A percentile compares a stretch with the other conserved stretches of the same genome.
Evolutionary conservation across 2,113 vertebrate species (phyloP).

Genomic region (Podiceps cristatus): DNA sequence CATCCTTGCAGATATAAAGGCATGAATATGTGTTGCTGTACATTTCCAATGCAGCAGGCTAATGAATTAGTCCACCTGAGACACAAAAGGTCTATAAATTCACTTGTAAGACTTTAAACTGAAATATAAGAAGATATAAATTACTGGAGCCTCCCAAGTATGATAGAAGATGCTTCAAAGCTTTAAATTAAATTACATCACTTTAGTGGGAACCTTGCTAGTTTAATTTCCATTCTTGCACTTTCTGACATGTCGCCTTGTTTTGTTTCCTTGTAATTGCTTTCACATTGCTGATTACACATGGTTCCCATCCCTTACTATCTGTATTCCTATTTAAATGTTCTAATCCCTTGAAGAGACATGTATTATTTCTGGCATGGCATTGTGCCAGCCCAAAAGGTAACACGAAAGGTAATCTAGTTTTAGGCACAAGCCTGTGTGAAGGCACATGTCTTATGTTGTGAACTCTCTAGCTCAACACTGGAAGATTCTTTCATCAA

Average conservation of each 20-base stretch:
- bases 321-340: background rate
- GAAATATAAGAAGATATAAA: background rate
- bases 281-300: background rate
- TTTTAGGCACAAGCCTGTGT: background rate
- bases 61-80: background rate
- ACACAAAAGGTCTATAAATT: background rate
- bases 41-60: background rate
- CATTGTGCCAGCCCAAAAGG: background rate
- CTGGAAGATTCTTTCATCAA: background rate
- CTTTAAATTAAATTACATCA: background rate
- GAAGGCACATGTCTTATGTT: background rate
- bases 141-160: background rate
- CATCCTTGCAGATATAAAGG: background rate
- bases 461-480: background rate
- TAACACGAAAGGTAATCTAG: background rate
- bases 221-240: background rate
- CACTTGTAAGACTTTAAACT: background rate
- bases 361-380: slow-evolving; percentile 10
- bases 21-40: background rate
- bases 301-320: background rate
- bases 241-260: background rate
- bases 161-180: background rate
- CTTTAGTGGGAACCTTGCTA: background rate
- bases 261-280: background rate
- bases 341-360: background rate